These are phyloP conservation scores for Cataglyphis hispanica DNA, from an alignment of 1,140 invertebrate genomes.

Conservation along the genomic window DNA sequence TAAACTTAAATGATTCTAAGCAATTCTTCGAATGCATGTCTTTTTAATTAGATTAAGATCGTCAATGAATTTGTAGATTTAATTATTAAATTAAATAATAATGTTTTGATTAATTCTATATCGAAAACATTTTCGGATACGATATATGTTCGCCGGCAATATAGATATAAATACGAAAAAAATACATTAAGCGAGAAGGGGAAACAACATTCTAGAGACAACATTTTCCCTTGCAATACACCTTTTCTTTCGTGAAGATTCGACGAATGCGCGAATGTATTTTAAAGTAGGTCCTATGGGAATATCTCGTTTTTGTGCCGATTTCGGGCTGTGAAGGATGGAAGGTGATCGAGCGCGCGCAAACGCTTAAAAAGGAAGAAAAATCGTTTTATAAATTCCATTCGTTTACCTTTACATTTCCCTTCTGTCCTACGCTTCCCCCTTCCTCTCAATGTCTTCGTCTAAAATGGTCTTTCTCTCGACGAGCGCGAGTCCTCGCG, in stretches of 20 bases:
- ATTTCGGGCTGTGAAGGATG: constrained; percentile 57
- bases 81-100: not conserved
- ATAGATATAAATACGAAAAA: not conserved
- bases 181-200: not conserved
- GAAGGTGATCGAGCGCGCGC: constrained; percentile 36
- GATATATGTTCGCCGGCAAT: not conserved
- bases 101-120: not conserved
- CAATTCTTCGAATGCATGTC: not conserved
- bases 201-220: not conserved
- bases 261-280: constrained; percentile 36
- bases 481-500: constrained; percentile 36
- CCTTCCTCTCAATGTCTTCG: not conserved
- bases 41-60: not conserved
- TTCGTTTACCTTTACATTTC: constrained; percentile 71
- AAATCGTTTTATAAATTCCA: constrained; percentile 77
- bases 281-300: constrained; percentile 41
- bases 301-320: constrained; percentile 18
- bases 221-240: not conserved
- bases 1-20: not conserved
- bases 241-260: constrained; percentile 4
- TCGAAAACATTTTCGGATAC: not conserved
- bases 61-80: not conserved
- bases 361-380: constrained; percentile 66
- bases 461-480: constrained; percentile 50
- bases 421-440: constrained; percentile 66